Evolutionary conservation across 1,140 invertebrate genomes (phyloP).

Genomic region (Cydia splendana): DNA sequence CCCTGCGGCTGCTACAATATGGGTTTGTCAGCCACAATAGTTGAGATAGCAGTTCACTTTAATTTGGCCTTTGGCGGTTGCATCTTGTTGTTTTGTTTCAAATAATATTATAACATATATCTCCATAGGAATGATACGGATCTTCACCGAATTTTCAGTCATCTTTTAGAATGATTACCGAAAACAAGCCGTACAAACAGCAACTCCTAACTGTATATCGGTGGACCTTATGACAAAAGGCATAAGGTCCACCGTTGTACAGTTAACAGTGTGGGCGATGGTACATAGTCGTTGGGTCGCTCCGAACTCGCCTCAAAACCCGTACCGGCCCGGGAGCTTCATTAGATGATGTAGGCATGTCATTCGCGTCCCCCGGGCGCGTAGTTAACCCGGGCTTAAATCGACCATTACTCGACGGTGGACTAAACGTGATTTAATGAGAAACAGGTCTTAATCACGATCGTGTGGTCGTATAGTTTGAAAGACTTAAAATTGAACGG

Average conservation of each 20-base stretch:
- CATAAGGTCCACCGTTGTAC: too few relatives aligned
- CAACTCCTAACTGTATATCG: too few relatives aligned
- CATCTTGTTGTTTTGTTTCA: background rate
- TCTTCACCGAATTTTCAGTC: too few relatives aligned
- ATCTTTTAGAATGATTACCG: conserved; percentile 16
- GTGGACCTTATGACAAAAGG: too few relatives aligned
- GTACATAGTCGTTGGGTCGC: background rate
- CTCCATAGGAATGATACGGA: background rate
- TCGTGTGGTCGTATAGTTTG: background rate
- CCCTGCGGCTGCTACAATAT: conserved; percentile 13
- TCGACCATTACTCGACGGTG: conserved; percentile 22
- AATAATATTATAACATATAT: background rate
- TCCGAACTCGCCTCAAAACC: conserved; percentile 13
- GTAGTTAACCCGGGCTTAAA: conserved; percentile 12
- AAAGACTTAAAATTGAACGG: background rate
- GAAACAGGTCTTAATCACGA: conserved; percentile 27
- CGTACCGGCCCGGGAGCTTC: conserved; percentile 7
- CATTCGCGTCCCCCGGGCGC: background rate
- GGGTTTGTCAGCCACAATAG: conserved; percentile 34
- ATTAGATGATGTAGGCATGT: conserved; percentile 32
- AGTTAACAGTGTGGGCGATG: too few relatives aligned
- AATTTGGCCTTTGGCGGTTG: background rate
- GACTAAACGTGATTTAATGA: conserved; percentile 31
- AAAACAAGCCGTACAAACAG: background rate
- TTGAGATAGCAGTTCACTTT: background rate